phyloP scores from a whole-genome alignment of 2,797 vertebrate genomes.

The Megaceryle alcyon region DNA sequence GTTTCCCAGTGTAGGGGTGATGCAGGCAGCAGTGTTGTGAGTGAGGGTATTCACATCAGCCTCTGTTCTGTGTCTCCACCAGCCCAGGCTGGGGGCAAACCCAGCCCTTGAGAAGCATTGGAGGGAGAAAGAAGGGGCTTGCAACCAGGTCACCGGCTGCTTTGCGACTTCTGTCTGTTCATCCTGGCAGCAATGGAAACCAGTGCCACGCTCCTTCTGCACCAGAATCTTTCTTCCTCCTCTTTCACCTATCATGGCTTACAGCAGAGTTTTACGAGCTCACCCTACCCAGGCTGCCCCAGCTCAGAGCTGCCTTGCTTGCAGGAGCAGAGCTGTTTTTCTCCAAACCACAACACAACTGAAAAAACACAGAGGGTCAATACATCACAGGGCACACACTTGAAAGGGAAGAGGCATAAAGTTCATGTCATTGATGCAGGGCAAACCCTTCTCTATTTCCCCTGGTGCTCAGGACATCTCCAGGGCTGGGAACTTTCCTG shows the following conservation, averaged over 20 bases:
- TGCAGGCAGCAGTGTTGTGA: neutral
- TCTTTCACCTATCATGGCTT: neutral
- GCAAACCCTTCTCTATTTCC: neutral
- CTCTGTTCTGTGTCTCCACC: neutral
- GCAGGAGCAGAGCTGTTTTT: neutral
- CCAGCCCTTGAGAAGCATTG: neutral
- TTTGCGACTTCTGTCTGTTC: neutral
- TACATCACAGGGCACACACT: slow-evolving; percentile 54
- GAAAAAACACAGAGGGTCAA: slow-evolving; percentile 45
- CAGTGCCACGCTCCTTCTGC: neutral
- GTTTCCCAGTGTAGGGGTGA: neutral
- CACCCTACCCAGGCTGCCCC: neutral
- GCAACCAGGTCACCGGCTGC: neutral
- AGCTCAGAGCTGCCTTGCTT: neutral
- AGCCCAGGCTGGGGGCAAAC: neutral
- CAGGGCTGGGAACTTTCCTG: neutral
- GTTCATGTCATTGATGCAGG: neutral
- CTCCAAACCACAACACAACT: slow-evolving; percentile 52
- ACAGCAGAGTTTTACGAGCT: slow-evolving; percentile 1
- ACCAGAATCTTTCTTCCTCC: neutral
- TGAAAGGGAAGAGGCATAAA: slow-evolving; percentile 58
- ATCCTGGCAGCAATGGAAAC: neutral
- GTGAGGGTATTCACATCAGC: accelerated
- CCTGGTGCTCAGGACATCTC: neutral
- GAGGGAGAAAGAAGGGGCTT: neutral